These are phyloP conservation scores for Hyppa rectilinea DNA, from an alignment of 2,888 invertebrate genomes.

Conservation along the genomic window DNA sequence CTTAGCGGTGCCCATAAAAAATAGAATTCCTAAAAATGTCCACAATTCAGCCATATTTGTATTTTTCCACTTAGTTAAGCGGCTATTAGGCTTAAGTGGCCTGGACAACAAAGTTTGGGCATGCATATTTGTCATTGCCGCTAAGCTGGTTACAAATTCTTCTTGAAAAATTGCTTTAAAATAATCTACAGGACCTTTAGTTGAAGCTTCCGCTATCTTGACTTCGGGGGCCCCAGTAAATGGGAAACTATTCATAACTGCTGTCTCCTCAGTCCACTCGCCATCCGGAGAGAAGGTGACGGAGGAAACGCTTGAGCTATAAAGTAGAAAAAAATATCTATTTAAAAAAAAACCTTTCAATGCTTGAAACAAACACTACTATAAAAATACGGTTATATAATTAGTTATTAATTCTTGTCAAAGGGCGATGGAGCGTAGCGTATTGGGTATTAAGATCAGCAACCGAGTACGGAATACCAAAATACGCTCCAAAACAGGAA, in stretches of 20 bases:
- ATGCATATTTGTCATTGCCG: too few species aligned
- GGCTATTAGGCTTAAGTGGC: slow-evolving; percentile 11
- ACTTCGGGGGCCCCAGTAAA: too few species aligned
- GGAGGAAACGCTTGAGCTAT: not conserved
- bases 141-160: too few species aligned
- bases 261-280: slow-evolving; percentile 11
- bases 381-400: not conserved
- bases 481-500: not conserved
- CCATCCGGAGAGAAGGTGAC: not conserved
- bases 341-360: not conserved
- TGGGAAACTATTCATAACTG: not conserved
- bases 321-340: not conserved
- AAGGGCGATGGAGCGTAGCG: not conserved
- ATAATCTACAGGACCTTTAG: too few species aligned
- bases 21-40: not conserved
- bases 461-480: not conserved
- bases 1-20: slow-evolving; percentile 17
- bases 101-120: not conserved
- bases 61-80: slow-evolving; percentile 17
- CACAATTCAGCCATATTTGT: not conserved
- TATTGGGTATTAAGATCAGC: not conserved
- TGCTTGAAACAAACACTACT: not conserved
- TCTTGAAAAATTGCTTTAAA: too few species aligned
- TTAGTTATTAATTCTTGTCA: not conserved
- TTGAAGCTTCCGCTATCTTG: too few species aligned